These are phyloP conservation scores for Erebia palarica DNA, from an alignment of 2,888 invertebrate species.

Conservation along the genomic window DNA sequence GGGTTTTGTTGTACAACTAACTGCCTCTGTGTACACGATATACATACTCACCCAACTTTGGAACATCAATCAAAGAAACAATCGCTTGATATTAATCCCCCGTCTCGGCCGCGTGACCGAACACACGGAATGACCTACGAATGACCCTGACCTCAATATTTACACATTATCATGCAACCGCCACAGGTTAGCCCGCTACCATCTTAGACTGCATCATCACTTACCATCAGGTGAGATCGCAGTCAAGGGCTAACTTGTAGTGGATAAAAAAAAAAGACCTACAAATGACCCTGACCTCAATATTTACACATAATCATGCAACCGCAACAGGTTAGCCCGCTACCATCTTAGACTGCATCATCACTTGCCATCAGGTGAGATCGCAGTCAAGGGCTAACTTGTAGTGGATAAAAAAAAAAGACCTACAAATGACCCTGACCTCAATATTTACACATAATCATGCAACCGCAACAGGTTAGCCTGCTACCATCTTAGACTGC, in stretches of 20 bases:
- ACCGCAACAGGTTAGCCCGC: no score
- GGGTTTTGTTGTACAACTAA: background rate
- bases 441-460: background rate
- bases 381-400: no score
- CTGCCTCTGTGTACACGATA: background rate
- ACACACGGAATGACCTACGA: background rate
- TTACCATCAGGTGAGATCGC: no score
- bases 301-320: background rate
- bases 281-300: background rate
- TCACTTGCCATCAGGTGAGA: no score
- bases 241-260: no score
- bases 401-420: no score
- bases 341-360: no score
- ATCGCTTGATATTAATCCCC: background rate
- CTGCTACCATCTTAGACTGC: no score
- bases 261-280: no score
- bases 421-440: background rate
- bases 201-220: no score
- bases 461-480: no score
- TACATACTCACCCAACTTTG: background rate
- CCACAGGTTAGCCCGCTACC: no score
- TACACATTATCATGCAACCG: background rate
- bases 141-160: background rate
- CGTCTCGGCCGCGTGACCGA: background rate
- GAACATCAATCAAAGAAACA: slow-evolving; percentile 4